Base-by-base conservation (phyloP, 2,797 vertebrate genomes). In the Odontamblyopus rebecca region DNA sequence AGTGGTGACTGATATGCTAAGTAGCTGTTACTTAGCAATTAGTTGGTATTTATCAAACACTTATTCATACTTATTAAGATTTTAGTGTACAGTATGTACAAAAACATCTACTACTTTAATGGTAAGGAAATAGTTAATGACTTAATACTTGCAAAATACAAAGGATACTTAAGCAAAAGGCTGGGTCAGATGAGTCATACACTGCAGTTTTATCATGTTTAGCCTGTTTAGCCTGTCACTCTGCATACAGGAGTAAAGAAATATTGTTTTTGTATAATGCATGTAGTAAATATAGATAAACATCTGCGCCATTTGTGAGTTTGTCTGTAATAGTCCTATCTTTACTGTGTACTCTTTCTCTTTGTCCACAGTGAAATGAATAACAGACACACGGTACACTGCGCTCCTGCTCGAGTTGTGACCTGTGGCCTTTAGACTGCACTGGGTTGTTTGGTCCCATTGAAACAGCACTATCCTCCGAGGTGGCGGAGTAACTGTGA, bases 401-500 rank as follows among this genome's bases (percentile, higher is more conserved):
- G 23, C 4, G 16, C 35, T 12, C 32, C 61, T 63, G 61, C 18
- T n/a, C 8, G 61, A 38, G 29, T 19, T n/a, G 19, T 65, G 64
- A 66, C 15, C 64, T 29, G 44, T 51, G 64, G 2, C 64, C 44
- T 66, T 51, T 29, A 18, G 6, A 29, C 41, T 16, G 9, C 29
- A 29, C 41, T 16, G 23, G 41, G 41, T 23, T 50, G 38, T 65
- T 26, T 23, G 13, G 63, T 15, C 32, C 35, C 44, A 66, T 66
- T 66, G 64, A 66, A 66, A 19, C 44, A 11, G 44, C 7, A 6
- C 41, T 29, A 13, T 66, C 35, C n/a, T 44, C 75, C 27, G 76
- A 80, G 83, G 83, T 78, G 72, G 56, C 4, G 5, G 77, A 68
- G 61, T 75, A 73, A 81, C 77, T 27, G 79, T 56, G 60, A 75